A percentile compares a stretch with the other conserved stretches of the same genome.
phyloP scores from a whole-genome alignment of 2,888 invertebrate species.

The Tetranychus piercei region DNA sequence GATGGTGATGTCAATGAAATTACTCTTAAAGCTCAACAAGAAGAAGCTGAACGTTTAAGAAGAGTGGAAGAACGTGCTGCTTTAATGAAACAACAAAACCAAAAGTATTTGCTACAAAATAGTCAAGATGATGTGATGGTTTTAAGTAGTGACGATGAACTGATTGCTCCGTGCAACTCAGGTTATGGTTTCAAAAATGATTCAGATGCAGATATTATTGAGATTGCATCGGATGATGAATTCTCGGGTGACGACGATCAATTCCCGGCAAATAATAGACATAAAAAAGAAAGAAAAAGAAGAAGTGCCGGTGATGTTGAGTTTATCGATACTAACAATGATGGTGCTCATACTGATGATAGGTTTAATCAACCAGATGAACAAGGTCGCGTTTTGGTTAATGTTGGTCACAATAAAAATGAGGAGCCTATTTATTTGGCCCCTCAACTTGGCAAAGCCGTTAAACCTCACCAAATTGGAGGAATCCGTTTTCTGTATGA shows the following conservation, averaged over 20 bases:
- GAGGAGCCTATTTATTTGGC: conserved; percentile 81
- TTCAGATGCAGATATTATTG: conserved; percentile 20
- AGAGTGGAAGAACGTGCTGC: conserved; percentile 31
- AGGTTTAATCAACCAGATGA: conserved; percentile 73
- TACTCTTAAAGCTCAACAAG: conserved; percentile 73
- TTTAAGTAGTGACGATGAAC: conserved; percentile 26
- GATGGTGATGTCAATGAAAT: conserved; percentile 79
- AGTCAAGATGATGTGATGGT: conserved; percentile 19
- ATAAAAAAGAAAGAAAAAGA: background rate
- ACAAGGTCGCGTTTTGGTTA: conserved; percentile 73
- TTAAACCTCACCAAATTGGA: conserved; percentile 92
- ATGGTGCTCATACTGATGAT: conserved; percentile 83
- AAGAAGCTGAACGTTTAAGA: conserved; percentile 55
- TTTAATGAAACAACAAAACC: conserved; percentile 10
- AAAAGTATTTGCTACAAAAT: conserved; percentile 5
- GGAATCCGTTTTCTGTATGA: conserved; percentile 89
- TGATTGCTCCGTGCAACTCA: background rate
- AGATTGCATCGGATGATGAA: conserved; percentile 18
- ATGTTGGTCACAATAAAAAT: conserved; percentile 72
- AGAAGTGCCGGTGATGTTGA: conserved; percentile 41
- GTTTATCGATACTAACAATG: conserved; percentile 64
- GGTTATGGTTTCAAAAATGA: background rate
- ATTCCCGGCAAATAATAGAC: background rate
- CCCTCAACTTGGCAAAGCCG: conserved; percentile 63
- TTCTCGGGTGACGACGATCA: background rate